phyloP scores from a whole-genome alignment of 2,113 vertebrate species.

The Gasterosteus nipponicus region DNA sequence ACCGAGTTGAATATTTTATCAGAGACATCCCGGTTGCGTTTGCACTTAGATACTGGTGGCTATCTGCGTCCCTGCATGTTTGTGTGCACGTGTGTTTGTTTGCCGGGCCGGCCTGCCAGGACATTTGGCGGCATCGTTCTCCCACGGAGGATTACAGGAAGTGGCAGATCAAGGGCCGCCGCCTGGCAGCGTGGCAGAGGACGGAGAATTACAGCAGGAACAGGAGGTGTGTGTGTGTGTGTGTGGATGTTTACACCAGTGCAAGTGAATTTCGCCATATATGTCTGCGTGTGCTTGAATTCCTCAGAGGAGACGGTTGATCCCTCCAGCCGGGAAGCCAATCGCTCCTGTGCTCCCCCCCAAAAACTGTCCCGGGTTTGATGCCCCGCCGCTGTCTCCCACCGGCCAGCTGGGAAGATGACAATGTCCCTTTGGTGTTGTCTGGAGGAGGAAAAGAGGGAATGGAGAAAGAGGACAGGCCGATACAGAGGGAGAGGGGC shows the following conservation, averaged over 20 bases:
- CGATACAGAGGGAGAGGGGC: constrained; percentile 35
- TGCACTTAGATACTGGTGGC: neutral
- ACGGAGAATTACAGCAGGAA: constrained; percentile 71
- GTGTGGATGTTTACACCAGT: constrained; percentile 35
- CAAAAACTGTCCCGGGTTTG: constrained; percentile 60
- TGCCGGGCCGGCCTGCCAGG: constrained; percentile 50
- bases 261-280: neutral
- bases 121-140: constrained; percentile 66
- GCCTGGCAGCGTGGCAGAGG: constrained; percentile 67
- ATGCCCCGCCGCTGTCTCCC: constrained; percentile 51
- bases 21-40: constrained; percentile 15
- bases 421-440: constrained; percentile 55
- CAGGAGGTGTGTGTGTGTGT: constrained; percentile 40
- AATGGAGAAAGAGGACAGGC: constrained; percentile 29
- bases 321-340: constrained; percentile 58
- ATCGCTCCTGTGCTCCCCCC: constrained; percentile 61
- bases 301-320: constrained; percentile 55
- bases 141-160: constrained; percentile 74
- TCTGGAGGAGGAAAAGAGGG: constrained; percentile 43
- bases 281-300: constrained; percentile 23
- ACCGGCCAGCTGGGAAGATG: constrained; percentile 57
- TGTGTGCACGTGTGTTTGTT: constrained; percentile 42
- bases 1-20: constrained; percentile 12
- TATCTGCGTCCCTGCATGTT: neutral
- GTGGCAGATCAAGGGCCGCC: constrained; percentile 78